Conservation (phyloP, 2,113 vertebrate genomes). For the Thinocorus orbignyianus region DNA sequence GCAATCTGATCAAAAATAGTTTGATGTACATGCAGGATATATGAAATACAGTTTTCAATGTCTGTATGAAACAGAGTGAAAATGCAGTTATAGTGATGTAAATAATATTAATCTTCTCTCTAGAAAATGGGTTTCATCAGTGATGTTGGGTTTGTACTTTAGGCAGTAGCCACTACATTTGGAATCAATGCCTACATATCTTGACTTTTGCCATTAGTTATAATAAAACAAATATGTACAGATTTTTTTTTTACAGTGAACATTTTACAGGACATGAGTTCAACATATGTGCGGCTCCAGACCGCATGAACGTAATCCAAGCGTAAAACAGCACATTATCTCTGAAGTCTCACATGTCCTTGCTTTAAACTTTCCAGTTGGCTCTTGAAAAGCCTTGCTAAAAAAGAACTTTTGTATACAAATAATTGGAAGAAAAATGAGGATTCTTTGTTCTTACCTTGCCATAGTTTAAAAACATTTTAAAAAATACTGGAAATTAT, state of each 20-base stretch:
- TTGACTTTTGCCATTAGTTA: constrained; percentile 53
- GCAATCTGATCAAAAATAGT: not conserved
- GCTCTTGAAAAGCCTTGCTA: not conserved
- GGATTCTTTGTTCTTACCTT: constrained; percentile 1
- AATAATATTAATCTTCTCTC: not conserved
- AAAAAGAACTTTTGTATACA: not conserved
- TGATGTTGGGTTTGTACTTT: not conserved
- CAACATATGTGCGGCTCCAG: constrained; percentile 19
- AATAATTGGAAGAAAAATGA: not conserved
- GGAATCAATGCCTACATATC: constrained; percentile 31
- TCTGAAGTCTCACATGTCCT: not conserved
- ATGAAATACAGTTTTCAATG: not conserved
- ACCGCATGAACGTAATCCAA: not conserved
- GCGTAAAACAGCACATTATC: constrained; percentile 7
- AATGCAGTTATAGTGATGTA: not conserved
- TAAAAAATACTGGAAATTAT: not conserved
- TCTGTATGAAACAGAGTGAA: not conserved
- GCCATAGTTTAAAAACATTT: not conserved
- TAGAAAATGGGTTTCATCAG: not conserved
- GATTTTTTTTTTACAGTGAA: not conserved
- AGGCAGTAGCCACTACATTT: constrained; percentile 54
- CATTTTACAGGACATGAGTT: constrained; percentile 44
- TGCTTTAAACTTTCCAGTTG: constrained; percentile 9
- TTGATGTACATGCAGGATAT: not conserved
- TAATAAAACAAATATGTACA: constrained; percentile 51